phyloP scores from a whole-genome alignment of 2,113 vertebrate genomes.

The Rafetus swinhoei region DNA sequence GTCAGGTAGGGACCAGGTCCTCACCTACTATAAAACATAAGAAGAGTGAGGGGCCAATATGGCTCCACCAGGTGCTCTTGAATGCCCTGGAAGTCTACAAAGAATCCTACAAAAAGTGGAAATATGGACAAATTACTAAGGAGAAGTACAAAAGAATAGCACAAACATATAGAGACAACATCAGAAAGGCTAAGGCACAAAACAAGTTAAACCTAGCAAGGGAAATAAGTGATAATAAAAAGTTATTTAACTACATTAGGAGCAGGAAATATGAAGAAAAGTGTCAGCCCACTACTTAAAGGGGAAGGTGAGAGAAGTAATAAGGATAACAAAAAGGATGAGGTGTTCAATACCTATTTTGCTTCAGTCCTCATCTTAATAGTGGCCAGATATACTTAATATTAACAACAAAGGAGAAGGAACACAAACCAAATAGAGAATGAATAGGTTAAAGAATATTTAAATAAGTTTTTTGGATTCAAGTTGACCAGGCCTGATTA shows the following conservation, averaged over 20 bases:
- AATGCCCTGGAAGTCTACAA: not conserved
- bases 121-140: not conserved
- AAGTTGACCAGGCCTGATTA: not conserved
- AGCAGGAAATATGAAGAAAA: not conserved
- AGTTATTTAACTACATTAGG: not conserved
- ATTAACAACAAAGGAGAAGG: not conserved
- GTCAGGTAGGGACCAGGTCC: slow-evolving; percentile 60
- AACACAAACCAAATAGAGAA: not conserved
- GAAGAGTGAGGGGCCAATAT: not conserved
- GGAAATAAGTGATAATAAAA: not conserved
- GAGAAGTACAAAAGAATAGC: not conserved
- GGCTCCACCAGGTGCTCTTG: not conserved
- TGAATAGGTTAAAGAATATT: not conserved
- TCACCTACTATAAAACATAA: slow-evolving; percentile 28
- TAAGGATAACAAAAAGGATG: not conserved
- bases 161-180: not conserved
- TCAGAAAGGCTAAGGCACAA: not conserved
- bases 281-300: not conserved
- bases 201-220: not conserved
- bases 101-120: not conserved
- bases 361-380: not conserved
- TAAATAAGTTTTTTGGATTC: not conserved
- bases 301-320: not conserved
- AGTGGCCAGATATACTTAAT: not conserved
- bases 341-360: not conserved